phyloP scores from a whole-genome alignment of 2,888 invertebrate genomes.

The Odontocerum albicorne region DNA sequence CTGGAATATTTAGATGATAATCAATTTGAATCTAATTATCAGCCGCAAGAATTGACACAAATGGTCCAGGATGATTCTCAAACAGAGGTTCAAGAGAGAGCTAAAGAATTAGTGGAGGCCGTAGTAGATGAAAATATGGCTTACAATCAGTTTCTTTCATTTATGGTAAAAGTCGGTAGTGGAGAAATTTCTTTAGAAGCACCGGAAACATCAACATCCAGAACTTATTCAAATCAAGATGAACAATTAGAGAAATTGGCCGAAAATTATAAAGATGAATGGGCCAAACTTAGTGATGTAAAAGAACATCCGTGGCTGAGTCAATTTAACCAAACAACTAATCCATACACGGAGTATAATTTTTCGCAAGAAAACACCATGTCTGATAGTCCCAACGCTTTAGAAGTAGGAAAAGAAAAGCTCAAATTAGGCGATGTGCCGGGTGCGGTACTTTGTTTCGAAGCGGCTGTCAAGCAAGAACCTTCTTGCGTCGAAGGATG shows the following conservation, averaged over 20 bases:
- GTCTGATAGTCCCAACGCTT: slow-evolving; percentile 72
- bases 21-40: slow-evolving; percentile 38
- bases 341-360: slow-evolving; percentile 66
- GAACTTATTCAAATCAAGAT: slow-evolving; percentile 47
- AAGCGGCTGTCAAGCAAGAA: slow-evolving; percentile 87
- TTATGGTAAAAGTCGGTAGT: slow-evolving; percentile 76
- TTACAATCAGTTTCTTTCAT: slow-evolving; percentile 82
- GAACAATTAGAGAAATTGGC: slow-evolving; percentile 55
- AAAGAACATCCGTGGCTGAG: slow-evolving; percentile 72
- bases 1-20: slow-evolving; percentile 51
- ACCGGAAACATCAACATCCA: slow-evolving; percentile 43
- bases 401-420: slow-evolving; percentile 83
- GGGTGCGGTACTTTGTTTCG: slow-evolving; percentile 94
- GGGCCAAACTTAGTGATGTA: slow-evolving; percentile 73
- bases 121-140: slow-evolving; percentile 69
- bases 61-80: slow-evolving; percentile 30
- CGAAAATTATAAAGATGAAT: slow-evolving; percentile 72
- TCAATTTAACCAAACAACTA: slow-evolving; percentile 55
- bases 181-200: slow-evolving; percentile 63
- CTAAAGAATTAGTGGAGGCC: slow-evolving; percentile 60
- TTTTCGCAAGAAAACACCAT: slow-evolving; percentile 88
- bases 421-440: slow-evolving; percentile 88
- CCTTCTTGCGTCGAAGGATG: slow-evolving; percentile 81
- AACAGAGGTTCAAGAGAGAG: slow-evolving; percentile 56
- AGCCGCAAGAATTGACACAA: slow-evolving; percentile 37